Evolutionary conservation across 1,140 invertebrate genomes (phyloP), one percentile per base, ranked within the genome.

Genomic region (Drosophila biarmipes): DNA sequence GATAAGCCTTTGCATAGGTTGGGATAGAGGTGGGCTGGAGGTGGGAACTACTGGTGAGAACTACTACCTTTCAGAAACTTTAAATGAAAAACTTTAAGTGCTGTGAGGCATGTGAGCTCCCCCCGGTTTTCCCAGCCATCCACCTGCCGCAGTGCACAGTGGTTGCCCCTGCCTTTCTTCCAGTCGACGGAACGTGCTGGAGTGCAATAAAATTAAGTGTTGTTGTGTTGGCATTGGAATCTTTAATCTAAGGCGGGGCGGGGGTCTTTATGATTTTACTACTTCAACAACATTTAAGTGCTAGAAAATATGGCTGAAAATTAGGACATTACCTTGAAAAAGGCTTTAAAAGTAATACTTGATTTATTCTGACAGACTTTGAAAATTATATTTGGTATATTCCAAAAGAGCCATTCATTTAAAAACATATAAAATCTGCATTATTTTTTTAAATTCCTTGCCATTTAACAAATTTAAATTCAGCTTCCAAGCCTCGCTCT

Each of bases 21-120:
- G n/a, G n/a, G n/a, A n/a, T n/a, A n/a, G n/a, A 15, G 17, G 31
- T 31, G 7, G 19, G 31, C 11, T 12, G 11, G 35, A 6, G 11
- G 38, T 12, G 52, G 52, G 37, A 35, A 31, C 29, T 31, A 31
- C 17, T 17, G 52, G 52, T 42, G 42, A 29, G 19, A 55, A 34
- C 52, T 49, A 29, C 37, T 64, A 68, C 75, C 84, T 76, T 89
- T 79, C 66, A 75, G 73, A 76, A 87, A 87, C 84, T 87, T 87
- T 87, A 87, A 87, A 87, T 87, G 84, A 82, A 87, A 87, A 87
- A 87, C 78, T 87, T 87, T 89, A 87, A 82, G 75, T 87, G 82
- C 82, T 63, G 27, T 56, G 48, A 58, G 74, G 59, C 75, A 73
- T 78, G 62, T 67, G 46, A 42, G 43, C 42, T 34, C 19, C 29